A percentile compares a stretch with the other conserved stretches of the same genome.
Conservation (phyloP, 1,140 invertebrate species). For the Trichomalopsis sarcophagae region DNA sequence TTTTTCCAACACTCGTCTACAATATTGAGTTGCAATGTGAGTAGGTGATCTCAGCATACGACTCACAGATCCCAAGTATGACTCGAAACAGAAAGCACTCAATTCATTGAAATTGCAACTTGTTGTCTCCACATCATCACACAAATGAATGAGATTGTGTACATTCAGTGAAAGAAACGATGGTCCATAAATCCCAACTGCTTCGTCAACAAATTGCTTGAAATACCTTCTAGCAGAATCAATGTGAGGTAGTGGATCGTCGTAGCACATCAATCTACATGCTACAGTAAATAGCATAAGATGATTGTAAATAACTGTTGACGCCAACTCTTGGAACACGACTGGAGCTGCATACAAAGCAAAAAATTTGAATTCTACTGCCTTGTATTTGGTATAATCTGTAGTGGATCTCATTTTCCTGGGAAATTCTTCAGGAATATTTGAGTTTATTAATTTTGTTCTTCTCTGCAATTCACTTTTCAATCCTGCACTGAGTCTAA, state of each 20-base stretch:
- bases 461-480: not conserved
- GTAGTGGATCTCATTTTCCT: slow-evolving; percentile 51
- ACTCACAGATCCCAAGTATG: too few species aligned
- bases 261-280: slow-evolving; percentile 51
- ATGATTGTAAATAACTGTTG: slow-evolving; percentile 50
- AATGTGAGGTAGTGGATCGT: slow-evolving; percentile 35
- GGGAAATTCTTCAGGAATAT: slow-evolving; percentile 57
- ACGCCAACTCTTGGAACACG: slow-evolving; percentile 48
- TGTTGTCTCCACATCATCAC: too few species aligned
- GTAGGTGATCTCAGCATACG: too few species aligned
- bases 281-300: slow-evolving; percentile 25
- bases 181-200: slow-evolving; percentile 45
- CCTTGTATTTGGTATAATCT: slow-evolving; percentile 53
- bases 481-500: not conserved
- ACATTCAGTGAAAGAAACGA: slow-evolving; percentile 46
- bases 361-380: slow-evolving; percentile 51
- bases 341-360: slow-evolving; percentile 53
- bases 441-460: slow-evolving; percentile 14
- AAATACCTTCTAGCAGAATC: slow-evolving; percentile 50
- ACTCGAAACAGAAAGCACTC: too few species aligned
- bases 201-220: slow-evolving; percentile 45
- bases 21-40: too few species aligned
- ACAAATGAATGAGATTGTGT: too few species aligned
- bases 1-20: too few species aligned
- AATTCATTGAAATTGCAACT: too few species aligned